Percentiles rank a stretch among this genome's conserved stretches.
phyloP scores from a whole-genome alignment of 2,888 invertebrate genomes.

The Ornithoptera alexandrae region DNA sequence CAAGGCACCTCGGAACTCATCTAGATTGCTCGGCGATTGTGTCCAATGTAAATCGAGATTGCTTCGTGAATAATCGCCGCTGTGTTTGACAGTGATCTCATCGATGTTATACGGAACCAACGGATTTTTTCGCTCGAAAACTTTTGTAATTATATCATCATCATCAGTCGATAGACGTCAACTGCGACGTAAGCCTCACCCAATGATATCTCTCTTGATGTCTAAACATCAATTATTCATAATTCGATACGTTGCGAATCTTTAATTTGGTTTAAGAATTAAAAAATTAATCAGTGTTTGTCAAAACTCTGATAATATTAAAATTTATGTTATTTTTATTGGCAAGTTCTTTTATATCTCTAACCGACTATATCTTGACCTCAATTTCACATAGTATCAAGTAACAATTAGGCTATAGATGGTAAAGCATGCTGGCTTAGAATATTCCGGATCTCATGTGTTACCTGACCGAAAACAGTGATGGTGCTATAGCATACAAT shows the following conservation, averaged over 20 bases:
- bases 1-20: constrained; percentile 46
- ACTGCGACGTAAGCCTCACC: too few relatives aligned
- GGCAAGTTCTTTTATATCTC: constrained; percentile 1
- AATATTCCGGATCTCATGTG: too few relatives aligned
- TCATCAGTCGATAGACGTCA: neutral
- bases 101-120: constrained; percentile 39
- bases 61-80: constrained; percentile 39
- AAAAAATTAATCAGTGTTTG: neutral
- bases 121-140: constrained; percentile 38
- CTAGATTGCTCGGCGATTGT: constrained; percentile 43
- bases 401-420: too few relatives aligned
- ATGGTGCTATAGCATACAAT: too few relatives aligned
- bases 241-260: constrained; percentile 14
- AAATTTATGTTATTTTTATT: constrained; percentile 2
- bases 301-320: neutral
- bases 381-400: too few relatives aligned
- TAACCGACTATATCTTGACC: too few relatives aligned
- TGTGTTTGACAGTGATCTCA: constrained; percentile 51
- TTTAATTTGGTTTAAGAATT: constrained; percentile 12
- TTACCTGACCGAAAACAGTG: too few relatives aligned
- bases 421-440: too few relatives aligned
- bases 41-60: constrained; percentile 45
- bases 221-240: neutral
- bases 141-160: neutral
- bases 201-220: neutral